Evolutionary conservation across 2,797 vertebrate species (phyloP), one percentile per base, ranked within the genome.

Genomic region (Myotis findleyi): DNA sequence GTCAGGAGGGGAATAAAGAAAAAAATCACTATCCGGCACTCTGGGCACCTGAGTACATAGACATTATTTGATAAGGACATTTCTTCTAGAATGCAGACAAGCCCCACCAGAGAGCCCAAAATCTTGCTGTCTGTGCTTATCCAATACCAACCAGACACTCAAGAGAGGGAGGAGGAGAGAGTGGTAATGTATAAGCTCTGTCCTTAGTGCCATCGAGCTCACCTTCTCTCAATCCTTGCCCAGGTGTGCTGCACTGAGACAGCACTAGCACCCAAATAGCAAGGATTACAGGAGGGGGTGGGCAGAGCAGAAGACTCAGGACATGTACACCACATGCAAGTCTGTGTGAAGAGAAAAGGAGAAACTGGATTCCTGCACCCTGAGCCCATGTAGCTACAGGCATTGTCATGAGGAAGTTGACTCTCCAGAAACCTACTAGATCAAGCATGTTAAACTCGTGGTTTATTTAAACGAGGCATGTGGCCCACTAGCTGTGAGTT

Each of bases 211-310:
- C 77, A 75, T 93, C 6, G 17, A 73, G 33, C 93, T 84, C 83
- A 91, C 80, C 93, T 44, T 96, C 94, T 97, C 91, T 94, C 71
- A 96, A 97, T 94, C 97, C 91, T 97, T 96, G 91, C 91, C 95
- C 96, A 95, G 96, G 95, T 97, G 94, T 94, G 97, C 91, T 93
- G 89, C 97, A 96, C 93, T 44, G 79, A 95, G 75, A 95, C 27
- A 96, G 97, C 96, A 95, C 68, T 95, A 93, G 91, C 91, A 95
- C 93, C 96, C 89, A 93, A 95, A 95, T 3, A 97, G 96, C 95
- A 96, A 97, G 96, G 80, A 95, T 95, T 96, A 96, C 95, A 96
- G 95, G 87, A 30, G 76, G 76, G 30, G 66, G 33, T 93, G 87
- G 90, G 83, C 93, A 97, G 79, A 38, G 64, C n/a, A 83, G n/a